These are phyloP conservation scores for Clarias magur DNA, from an alignment of 2,113 vertebrate species.

Conservation along the genomic window DNA sequence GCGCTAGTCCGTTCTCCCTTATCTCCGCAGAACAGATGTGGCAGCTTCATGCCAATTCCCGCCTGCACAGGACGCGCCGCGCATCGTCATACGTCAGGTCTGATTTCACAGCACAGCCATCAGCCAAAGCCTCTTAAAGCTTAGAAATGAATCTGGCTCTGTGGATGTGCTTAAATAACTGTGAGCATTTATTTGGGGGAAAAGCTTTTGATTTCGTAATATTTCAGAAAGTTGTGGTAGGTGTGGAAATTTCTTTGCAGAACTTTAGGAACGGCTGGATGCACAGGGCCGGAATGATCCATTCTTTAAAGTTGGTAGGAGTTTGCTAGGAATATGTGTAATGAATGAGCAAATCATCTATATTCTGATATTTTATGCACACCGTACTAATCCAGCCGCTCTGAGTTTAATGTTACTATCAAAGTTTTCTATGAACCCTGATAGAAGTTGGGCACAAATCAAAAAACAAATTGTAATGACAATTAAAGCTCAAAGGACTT, in stretches of 20 bases:
- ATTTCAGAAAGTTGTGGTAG: slow-evolving; percentile 25
- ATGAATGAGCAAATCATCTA: neutral
- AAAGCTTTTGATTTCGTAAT: slow-evolving; percentile 50
- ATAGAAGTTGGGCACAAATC: neutral
- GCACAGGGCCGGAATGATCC: neutral
- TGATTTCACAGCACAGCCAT: slow-evolving; percentile 59
- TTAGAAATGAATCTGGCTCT: slow-evolving; percentile 50
- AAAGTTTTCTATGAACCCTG: neutral
- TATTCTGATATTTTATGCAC: neutral
- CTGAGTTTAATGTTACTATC: neutral
- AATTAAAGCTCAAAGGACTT: neutral
- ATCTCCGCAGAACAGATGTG: slow-evolving; percentile 69
- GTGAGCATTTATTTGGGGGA: slow-evolving; percentile 40
- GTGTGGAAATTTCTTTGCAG: neutral
- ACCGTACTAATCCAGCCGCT: neutral
- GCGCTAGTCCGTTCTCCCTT: slow-evolving; percentile 55
- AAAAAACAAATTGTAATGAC: neutral
- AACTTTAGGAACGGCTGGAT: slow-evolving; percentile 15
- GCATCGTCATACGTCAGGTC: slow-evolving; percentile 54
- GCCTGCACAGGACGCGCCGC: slow-evolving; percentile 45
- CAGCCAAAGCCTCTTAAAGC: slow-evolving; percentile 64
- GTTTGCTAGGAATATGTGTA: neutral
- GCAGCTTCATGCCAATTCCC: slow-evolving; percentile 57
- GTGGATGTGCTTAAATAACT: slow-evolving; percentile 45
- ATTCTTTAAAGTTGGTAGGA: neutral